Conservation (phyloP, 2,888 invertebrate genomes). For the Panzeria rudis region DNA sequence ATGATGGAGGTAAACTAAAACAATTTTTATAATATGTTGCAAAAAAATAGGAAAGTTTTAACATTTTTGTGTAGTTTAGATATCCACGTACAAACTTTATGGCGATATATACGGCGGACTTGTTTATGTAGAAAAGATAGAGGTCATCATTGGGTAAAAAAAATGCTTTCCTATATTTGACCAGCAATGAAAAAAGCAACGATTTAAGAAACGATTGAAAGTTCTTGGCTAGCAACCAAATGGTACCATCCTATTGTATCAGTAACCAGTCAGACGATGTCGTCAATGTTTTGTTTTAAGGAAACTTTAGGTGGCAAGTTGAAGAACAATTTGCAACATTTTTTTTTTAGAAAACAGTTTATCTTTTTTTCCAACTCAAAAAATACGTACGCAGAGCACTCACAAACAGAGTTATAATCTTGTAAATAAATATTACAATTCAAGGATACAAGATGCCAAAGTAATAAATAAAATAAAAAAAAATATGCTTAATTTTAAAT, state of each 20-base stretch:
- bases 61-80: neutral
- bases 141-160: neutral
- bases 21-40: conserved; percentile 14
- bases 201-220: neutral
- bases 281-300: conserved; percentile 7
- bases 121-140: neutral
- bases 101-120: neutral
- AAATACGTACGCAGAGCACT: too few relatives aligned
- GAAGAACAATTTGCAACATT: neutral
- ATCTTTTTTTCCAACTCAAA: neutral
- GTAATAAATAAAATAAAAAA: neutral
- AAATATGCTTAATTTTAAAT: conserved; percentile 4
- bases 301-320: conserved; percentile 53
- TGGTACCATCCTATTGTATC: neutral
- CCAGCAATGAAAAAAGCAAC: too few relatives aligned
- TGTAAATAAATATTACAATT: neutral
- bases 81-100: neutral
- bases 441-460: neutral
- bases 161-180: neutral
- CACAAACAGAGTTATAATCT: neutral
- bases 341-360: neutral
- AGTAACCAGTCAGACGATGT: conserved; percentile 8
- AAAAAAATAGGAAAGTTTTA: neutral
- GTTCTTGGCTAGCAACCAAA: neutral
- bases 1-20: conserved; percentile 26